Base-by-base conservation (phyloP, 2,797 vertebrate species). In the Chiroxiphia lanceolata region DNA sequence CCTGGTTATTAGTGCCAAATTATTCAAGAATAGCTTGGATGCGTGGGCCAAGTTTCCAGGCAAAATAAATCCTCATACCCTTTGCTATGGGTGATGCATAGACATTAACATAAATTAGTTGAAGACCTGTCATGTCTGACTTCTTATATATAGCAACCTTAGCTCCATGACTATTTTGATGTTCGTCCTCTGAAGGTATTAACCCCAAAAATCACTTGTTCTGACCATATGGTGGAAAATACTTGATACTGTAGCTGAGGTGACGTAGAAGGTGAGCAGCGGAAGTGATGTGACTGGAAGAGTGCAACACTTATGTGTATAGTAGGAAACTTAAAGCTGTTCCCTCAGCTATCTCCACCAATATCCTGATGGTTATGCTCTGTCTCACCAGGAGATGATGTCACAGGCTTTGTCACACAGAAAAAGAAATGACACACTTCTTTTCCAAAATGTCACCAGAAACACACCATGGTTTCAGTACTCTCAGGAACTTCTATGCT, bases 221-320 rank as follows among this genome's bases (percentile, higher is more conserved):
- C 71, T 45, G 20, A 33, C 51, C 15, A 29, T 7, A 23, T 5
- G 17, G 23, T 34, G 17, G 29, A 38, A 57, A 57, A 47, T 1
- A 44, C 6, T 40, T 47, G 34, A 36, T 8, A 14, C 5, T 40
- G 77, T 69, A 45, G 31, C 29, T 15, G 57, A 59, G 70, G 44
- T 51, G 64, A 22, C 0, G 0, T 0, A 36, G 34, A 14, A 21
- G 20, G 54, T 26, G 61, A 53, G 54, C 5, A 27, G 22, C 5
- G 27, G 25, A 74, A 45, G 26, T 21, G 64, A 20, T 13, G 17
- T 14, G 59, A 59, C 31, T 53, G 67, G 60, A 45, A 22, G 51
- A 71, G 14, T 3, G 16, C 25, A 54, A 36, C 42, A 16, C 10
- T 34, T 3, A 3, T 2, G 5, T 7, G 18, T 64, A 29, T 1